These are phyloP conservation scores for Silurus aristotelis DNA, from an alignment of 2,797 vertebrate genomes.

Conservation along the genomic window DNA sequence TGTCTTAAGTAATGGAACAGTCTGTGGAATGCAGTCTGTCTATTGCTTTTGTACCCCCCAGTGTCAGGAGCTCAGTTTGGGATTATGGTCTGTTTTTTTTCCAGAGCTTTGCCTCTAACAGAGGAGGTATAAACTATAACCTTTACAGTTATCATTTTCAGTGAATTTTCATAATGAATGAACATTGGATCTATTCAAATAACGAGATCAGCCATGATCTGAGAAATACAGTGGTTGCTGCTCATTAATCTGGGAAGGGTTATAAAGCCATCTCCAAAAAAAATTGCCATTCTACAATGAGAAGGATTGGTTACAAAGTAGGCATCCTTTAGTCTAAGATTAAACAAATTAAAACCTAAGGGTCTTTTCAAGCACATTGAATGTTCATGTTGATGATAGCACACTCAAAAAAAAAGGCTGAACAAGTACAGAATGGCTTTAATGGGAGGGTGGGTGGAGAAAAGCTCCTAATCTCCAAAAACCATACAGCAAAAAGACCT, in stretches of 20 bases:
- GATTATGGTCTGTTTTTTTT: conserved; percentile 42
- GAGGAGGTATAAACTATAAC: not conserved
- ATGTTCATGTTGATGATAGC: not conserved
- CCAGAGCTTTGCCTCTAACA: conserved; percentile 3
- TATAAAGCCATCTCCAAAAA: too few species aligned
- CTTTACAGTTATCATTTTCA: not conserved
- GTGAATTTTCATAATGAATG: not conserved
- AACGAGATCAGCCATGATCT: too few species aligned
- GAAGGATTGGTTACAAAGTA: too few species aligned
- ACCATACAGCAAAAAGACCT: not conserved
- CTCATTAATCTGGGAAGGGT: too few species aligned
- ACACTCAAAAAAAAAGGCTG: not conserved
- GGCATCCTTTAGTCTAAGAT: not conserved
- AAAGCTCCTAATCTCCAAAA: not conserved
- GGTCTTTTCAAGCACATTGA: not conserved
- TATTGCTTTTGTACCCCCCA: conserved; percentile 31
- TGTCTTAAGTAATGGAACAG: conserved; percentile 13
- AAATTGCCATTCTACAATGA: too few species aligned
- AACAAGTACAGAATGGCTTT: not conserved
- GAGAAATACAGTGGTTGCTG: too few species aligned
- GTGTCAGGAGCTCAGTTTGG: conserved; percentile 42
- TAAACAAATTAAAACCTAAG: not conserved
- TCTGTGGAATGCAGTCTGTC: conserved; percentile 27
- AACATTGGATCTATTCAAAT: not conserved
- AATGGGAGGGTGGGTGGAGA: not conserved